Conservation (phyloP, 1,140 invertebrate genomes). For the Drosophila repletoides region DNA sequence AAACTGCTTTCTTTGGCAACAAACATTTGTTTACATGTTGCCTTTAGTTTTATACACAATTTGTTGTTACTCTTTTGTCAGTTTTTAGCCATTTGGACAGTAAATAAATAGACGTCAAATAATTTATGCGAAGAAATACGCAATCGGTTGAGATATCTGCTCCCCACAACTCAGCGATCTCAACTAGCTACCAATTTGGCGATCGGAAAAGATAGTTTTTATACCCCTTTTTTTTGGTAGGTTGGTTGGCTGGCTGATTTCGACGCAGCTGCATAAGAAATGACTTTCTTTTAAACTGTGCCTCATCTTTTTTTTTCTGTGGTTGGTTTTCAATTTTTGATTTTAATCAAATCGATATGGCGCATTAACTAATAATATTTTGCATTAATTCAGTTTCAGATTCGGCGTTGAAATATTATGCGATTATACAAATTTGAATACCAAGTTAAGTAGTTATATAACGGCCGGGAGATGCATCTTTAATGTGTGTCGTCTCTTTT, state of each 20-base stretch:
- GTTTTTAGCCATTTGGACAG: constrained; percentile 11
- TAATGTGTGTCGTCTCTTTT: constrained; percentile 33
- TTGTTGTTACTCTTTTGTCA: constrained; percentile 1
- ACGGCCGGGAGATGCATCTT: constrained; percentile 52
- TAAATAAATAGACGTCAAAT: constrained; percentile 38
- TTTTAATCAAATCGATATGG: constrained; percentile 33
- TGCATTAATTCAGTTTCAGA: constrained; percentile 57
- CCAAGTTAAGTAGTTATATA: constrained; percentile 61
- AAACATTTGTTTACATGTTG: constrained; percentile 42
- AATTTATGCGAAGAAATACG: constrained; percentile 49
- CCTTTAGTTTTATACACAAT: constrained; percentile 25
- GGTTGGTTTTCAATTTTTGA: constrained; percentile 11
- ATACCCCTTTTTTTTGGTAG: no score
- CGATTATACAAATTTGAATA: constrained; percentile 60
- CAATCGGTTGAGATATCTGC: constrained; percentile 22
- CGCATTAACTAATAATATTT: constrained; percentile 66
- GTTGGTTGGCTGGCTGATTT: constrained; percentile 9
- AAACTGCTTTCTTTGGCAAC: constrained; percentile 55
- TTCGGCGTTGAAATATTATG: constrained; percentile 55
- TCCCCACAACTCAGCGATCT: constrained; percentile 37
- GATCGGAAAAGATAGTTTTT: constrained; percentile 24
- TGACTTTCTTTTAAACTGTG: constrained; percentile 64
- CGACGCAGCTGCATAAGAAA: constrained; percentile 33
- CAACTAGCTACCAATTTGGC: constrained; percentile 55
- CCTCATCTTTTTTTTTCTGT: no score